Percentiles rank a stretch among this genome's conserved stretches.
Conservation (phyloP, 2,888 invertebrate species). For the Polydrusus pterygomalis region DNA sequence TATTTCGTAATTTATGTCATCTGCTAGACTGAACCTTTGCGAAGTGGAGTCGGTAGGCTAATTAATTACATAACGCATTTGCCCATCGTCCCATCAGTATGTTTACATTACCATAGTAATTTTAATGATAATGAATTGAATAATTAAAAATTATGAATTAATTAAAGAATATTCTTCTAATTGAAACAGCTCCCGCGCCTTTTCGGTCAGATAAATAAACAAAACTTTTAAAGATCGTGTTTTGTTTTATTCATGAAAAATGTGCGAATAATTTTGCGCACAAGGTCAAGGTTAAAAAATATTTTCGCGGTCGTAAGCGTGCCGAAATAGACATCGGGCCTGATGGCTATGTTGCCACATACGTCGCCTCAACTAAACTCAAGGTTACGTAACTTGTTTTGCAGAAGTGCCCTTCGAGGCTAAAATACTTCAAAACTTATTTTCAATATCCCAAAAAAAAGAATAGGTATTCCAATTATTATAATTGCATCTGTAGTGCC, state of each 20-base stretch:
- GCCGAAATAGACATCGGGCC: conserved; percentile 9
- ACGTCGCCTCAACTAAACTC: background rate
- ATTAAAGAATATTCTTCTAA: background rate
- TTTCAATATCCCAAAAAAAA: too few relatives aligned
- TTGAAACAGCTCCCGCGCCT: background rate
- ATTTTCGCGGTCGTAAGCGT: conserved; percentile 5
- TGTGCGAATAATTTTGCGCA: conserved; percentile 15
- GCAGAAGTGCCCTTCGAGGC: too few relatives aligned
- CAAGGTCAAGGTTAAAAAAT: conserved; percentile 36
- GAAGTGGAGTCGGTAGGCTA: background rate
- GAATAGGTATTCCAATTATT: too few relatives aligned
- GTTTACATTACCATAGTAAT: conserved; percentile 10
- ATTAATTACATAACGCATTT: background rate
- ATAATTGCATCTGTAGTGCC: too few relatives aligned
- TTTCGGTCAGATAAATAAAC: background rate
- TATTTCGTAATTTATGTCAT: background rate
- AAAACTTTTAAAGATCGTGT: conserved; percentile 4
- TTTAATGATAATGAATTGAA: background rate
- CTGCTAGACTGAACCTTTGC: background rate
- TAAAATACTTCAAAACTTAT: too few relatives aligned
- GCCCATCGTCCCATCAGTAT: background rate
- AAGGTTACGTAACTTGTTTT: too few relatives aligned
- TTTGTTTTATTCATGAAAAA: conserved; percentile 27
- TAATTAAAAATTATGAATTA: conserved; percentile 8
- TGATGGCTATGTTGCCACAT: background rate